A percentile compares a stretch with the other conserved stretches of the same genome.
Evolutionary conservation across 1,140 invertebrate genomes (phyloP).

Genomic region (Trichomalopsis sarcophagae): DNA sequence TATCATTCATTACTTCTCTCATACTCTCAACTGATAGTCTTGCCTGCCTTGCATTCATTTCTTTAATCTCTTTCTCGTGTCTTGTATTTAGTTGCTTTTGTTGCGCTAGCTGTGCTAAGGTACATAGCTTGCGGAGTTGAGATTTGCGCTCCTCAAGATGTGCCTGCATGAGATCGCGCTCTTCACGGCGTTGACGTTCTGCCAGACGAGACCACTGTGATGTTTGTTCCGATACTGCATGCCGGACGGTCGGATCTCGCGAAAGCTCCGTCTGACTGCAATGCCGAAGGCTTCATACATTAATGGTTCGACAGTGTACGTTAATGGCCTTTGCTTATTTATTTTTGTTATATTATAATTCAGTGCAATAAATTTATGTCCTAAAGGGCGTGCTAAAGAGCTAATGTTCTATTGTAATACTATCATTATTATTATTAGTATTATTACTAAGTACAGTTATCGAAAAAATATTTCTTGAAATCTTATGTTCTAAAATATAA

Average conservation of each 20-base stretch:
- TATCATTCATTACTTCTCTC: slow-evolving; percentile 96
- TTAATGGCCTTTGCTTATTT: background rate
- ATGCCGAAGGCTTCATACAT: slow-evolving; percentile 44
- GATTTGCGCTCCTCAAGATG: slow-evolving; percentile 92
- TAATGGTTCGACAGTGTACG: background rate
- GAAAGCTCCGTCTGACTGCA: slow-evolving; percentile 86
- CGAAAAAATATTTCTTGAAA: too few species aligned
- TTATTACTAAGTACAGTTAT: too few species aligned
- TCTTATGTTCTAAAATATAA: background rate
- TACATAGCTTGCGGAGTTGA: slow-evolving; percentile 90
- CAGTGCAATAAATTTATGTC: too few species aligned
- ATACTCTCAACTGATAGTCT: slow-evolving; percentile 97
- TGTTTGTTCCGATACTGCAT: slow-evolving; percentile 92
- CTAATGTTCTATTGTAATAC: too few species aligned
- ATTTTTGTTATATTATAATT: background rate
- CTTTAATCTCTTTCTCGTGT: slow-evolving; percentile 96
- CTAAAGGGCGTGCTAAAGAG: too few species aligned
- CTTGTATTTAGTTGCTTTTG: slow-evolving; percentile 92
- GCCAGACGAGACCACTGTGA: slow-evolving; percentile 95
- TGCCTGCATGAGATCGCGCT: slow-evolving; percentile 89
- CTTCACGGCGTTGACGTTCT: slow-evolving; percentile 91
- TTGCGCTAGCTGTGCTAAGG: slow-evolving; percentile 88
- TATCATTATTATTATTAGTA: too few species aligned
- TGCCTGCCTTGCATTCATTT: slow-evolving; percentile 96
- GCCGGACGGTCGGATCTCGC: slow-evolving; percentile 85